phyloP scores from a whole-genome alignment of 2,888 invertebrate genomes.

The Blomia tropicalis region DNA sequence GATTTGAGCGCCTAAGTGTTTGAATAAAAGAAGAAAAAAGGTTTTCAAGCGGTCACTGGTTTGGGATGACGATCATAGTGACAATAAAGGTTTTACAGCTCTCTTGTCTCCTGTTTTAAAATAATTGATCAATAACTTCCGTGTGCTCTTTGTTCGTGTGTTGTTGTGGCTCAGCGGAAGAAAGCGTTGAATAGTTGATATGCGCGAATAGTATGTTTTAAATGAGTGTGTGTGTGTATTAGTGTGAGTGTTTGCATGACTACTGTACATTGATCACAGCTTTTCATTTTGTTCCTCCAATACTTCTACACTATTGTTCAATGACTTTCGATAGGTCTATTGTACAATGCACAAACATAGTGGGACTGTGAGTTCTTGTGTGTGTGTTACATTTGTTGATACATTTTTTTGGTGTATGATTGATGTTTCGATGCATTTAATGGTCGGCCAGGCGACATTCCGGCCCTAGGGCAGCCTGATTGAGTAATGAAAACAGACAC shows the following conservation, averaged over 20 bases:
- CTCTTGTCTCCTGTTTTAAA: too few relatives aligned
- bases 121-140: too few relatives aligned
- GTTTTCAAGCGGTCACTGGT: too few relatives aligned
- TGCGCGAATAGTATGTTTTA: not conserved
- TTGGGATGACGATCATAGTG: too few relatives aligned
- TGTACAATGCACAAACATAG: not conserved
- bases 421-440: not conserved
- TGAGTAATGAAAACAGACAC: too few relatives aligned
- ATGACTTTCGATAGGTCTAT: not conserved
- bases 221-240: not conserved
- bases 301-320: not conserved
- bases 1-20: slow-evolving; percentile 15
- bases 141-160: not conserved
- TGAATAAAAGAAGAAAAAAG: not conserved
- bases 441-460: not conserved
- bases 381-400: too few relatives aligned
- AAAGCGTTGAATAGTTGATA: not conserved
- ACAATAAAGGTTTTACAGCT: too few relatives aligned
- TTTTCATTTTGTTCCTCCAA: not conserved
- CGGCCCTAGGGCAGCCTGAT: not conserved
- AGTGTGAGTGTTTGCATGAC: not conserved
- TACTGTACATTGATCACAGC: not conserved
- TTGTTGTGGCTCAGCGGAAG: not conserved
- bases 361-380: too few relatives aligned
- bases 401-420: too few relatives aligned